Evolutionary conservation across 2,888 invertebrate species (phyloP).

Genomic region (Euzetes globulus): DNA sequence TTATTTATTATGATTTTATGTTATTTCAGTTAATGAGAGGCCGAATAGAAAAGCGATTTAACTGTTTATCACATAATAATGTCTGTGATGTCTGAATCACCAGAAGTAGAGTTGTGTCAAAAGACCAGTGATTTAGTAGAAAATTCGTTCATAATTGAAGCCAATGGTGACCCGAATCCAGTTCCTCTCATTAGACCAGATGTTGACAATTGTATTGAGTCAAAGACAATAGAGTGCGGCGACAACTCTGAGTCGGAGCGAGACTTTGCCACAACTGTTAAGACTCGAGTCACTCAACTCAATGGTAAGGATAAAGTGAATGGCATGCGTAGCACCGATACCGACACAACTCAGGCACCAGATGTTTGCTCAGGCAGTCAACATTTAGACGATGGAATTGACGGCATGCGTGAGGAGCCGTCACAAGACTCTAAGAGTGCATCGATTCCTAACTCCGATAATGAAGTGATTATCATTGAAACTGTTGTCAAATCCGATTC

Average conservation of each 20-base stretch:
- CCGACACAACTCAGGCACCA: background rate
- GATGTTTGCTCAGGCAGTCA: constrained; percentile 9
- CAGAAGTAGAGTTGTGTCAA: background rate
- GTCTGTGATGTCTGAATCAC: constrained; percentile 1
- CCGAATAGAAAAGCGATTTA: background rate
- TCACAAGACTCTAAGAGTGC: background rate
- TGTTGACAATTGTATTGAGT: constrained; percentile 7
- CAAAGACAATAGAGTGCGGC: background rate
- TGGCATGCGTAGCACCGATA: constrained; percentile 3
- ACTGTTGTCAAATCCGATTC: background rate
- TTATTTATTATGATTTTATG: background rate
- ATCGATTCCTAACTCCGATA: background rate
- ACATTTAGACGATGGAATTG: constrained; percentile 8
- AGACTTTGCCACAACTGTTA: background rate
- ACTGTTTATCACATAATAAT: background rate
- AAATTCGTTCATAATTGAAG: background rate
- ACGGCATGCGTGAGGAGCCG: background rate
- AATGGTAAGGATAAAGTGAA: background rate
- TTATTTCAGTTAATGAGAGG: background rate
- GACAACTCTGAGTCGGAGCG: background rate
- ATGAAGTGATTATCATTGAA: constrained; percentile 3
- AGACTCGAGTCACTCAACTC: constrained; percentile 1
- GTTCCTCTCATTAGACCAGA: background rate
- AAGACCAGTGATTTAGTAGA: background rate
- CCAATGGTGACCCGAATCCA: background rate